Percentiles rank a stretch among this genome's conserved stretches.
These are phyloP conservation scores for Bovichtus diacanthus DNA, from an alignment of 2,797 vertebrate species.

Conservation along the genomic window DNA sequence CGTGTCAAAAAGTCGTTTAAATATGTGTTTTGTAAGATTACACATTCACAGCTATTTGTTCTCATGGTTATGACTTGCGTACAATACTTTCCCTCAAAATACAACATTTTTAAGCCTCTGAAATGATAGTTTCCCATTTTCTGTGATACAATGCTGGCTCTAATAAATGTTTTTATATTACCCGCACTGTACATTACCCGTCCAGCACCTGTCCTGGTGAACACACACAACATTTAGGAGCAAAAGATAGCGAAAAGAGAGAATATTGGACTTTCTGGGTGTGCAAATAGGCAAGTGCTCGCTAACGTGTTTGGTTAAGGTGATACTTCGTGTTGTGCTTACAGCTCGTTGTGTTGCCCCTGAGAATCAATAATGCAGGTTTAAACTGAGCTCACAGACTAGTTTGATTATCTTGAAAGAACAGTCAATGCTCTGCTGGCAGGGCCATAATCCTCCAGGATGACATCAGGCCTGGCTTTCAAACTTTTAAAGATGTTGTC, in stretches of 20 bases:
- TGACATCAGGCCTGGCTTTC: conserved; percentile 13
- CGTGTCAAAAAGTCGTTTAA: too few relatives aligned
- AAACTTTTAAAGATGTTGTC: conserved; percentile 9
- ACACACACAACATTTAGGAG: neutral
- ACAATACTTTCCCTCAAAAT: too few relatives aligned
- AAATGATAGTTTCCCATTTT: too few relatives aligned
- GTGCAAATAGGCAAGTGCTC: conserved; percentile 2
- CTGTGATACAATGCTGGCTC: neutral
- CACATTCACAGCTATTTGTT: too few relatives aligned
- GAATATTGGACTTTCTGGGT: neutral
- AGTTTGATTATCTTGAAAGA: conserved; percentile 1
- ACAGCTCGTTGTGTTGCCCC: neutral
- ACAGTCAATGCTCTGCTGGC: conserved; percentile 12
- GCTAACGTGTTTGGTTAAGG: neutral
- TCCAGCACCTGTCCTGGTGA: neutral
- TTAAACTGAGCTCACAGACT: conserved; percentile 1
- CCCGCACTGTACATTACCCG: neutral
- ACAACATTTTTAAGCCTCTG: too few relatives aligned
- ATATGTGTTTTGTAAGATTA: too few relatives aligned
- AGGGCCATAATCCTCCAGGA: neutral
- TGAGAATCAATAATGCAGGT: neutral
- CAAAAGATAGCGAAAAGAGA: neutral
- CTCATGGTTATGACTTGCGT: too few relatives aligned
- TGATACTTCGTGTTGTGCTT: neutral
- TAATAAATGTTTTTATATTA: neutral